phyloP scores from a whole-genome alignment of 1,140 invertebrate species.

The Drosophila yakuba region DNA sequence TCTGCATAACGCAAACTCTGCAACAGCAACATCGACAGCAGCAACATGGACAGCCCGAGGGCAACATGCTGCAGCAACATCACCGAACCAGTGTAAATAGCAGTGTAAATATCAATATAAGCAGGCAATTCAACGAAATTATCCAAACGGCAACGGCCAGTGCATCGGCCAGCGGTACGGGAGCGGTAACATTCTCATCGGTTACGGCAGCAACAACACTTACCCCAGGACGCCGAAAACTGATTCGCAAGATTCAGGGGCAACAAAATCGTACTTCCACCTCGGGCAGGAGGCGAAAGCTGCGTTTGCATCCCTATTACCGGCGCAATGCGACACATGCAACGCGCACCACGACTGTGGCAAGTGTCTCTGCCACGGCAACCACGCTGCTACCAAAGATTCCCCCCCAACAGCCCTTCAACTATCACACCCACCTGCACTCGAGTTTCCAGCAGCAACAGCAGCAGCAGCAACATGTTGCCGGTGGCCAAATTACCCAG shows the following conservation, averaged over 20 bases:
- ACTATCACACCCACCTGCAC: constrained; percentile 55
- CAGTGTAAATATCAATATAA: constrained; percentile 83
- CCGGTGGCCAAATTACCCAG: constrained; percentile 32
- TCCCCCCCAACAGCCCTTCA: constrained; percentile 60
- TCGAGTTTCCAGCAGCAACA: constrained; percentile 64
- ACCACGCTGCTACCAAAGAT: constrained; percentile 71
- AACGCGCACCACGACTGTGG: constrained; percentile 63
- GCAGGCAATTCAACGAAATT: constrained; percentile 82
- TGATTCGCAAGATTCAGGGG: constrained; percentile 64
- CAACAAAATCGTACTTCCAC: constrained; percentile 39
- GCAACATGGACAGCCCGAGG: constrained; percentile 62
- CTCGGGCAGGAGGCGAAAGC: constrained; percentile 56
- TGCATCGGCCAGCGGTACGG: not conserved
- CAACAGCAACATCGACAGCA: constrained; percentile 21
- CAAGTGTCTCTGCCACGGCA: constrained; percentile 54
- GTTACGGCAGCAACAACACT: constrained; percentile 41
- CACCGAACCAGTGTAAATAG: constrained; percentile 79
- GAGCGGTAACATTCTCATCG: constrained; percentile 33
- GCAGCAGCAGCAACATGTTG: constrained; percentile 49
- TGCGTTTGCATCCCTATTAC: constrained; percentile 58
- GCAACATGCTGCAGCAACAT: constrained; percentile 77
- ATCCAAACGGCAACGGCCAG: constrained; percentile 66
- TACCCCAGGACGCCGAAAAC: constrained; percentile 57
- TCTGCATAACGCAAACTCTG: constrained; percentile 69
- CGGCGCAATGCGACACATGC: constrained; percentile 69